Evolutionary conservation across 2,797 vertebrate species (phyloP).

Genomic region (Pangasius sanitwongsei): DNA sequence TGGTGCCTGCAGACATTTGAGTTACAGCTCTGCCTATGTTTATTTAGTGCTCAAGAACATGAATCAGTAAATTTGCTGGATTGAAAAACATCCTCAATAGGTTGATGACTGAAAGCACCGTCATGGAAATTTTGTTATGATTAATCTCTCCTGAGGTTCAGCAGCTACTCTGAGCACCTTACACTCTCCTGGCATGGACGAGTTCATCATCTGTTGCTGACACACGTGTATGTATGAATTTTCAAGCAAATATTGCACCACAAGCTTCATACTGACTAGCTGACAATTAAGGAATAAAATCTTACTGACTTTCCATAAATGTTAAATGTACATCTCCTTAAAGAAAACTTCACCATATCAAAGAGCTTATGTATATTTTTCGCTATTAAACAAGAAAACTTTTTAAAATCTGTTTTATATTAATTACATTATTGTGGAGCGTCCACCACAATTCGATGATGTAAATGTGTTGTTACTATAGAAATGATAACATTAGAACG

Average conservation of each 20-base stretch:
- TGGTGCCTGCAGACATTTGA: slow-evolving; percentile 47
- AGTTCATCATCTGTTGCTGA: slow-evolving; percentile 48
- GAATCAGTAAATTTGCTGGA: slow-evolving; percentile 51
- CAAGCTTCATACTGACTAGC: background rate
- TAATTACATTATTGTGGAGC: background rate
- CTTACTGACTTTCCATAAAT: no score
- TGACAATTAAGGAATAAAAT: background rate
- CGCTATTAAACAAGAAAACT: background rate
- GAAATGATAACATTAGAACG: background rate
- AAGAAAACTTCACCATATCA: background rate
- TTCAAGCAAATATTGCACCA: slow-evolving; percentile 25
- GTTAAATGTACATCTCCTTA: no score
- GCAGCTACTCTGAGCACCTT: slow-evolving; percentile 20
- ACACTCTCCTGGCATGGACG: slow-evolving; percentile 28
- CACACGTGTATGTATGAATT: slow-evolving; percentile 11
- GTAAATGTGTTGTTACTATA: background rate
- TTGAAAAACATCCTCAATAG: slow-evolving; percentile 38
- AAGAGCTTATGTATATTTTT: background rate
- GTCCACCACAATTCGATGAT: background rate
- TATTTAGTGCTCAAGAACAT: slow-evolving; percentile 48
- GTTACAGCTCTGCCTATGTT: slow-evolving; percentile 56
- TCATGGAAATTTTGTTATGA: slow-evolving; percentile 42
- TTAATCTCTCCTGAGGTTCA: slow-evolving; percentile 38
- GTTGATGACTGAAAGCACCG: slow-evolving; percentile 48
- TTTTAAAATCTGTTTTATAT: background rate